A percentile compares a stretch with the other conserved stretches of the same genome.
Conservation (phyloP, 53 echinoderm and acorn worm genomes). For the Luidia sarsii region DNA sequence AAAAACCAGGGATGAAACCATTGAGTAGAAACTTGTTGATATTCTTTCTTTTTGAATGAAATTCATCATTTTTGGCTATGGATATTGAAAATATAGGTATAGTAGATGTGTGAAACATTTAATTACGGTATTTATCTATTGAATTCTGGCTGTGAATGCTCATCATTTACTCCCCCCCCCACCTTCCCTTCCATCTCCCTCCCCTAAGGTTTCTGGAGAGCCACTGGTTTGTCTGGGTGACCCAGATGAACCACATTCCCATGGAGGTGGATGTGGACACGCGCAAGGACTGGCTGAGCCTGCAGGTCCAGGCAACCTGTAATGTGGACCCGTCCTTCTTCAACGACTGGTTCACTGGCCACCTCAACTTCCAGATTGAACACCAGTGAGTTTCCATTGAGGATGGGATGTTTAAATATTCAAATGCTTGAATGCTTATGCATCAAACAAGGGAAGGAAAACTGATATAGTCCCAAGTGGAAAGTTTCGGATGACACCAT, state of each 20-base stretch:
- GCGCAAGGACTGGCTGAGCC: slow-evolving; percentile 36
- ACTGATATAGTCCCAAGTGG: too few relatives aligned
- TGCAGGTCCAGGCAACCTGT: slow-evolving; percentile 84
- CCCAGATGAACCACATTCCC: slow-evolving; percentile 96
- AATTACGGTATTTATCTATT: too few relatives aligned
- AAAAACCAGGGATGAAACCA: too few relatives aligned
- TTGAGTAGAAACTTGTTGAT: too few relatives aligned
- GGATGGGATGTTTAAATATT: too few relatives aligned
- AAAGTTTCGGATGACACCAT: too few relatives aligned
- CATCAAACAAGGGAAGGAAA: too few relatives aligned
- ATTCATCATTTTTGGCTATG: too few relatives aligned
- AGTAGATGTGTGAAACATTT: too few relatives aligned
- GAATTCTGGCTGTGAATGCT: too few relatives aligned
- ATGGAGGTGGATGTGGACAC: slow-evolving; percentile 77
- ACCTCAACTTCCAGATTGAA: slow-evolving; percentile 98
- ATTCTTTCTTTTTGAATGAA: too few relatives aligned
- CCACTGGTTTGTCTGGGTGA: slow-evolving; percentile 98
- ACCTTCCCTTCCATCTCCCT: background rate
- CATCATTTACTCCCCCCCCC: background rate
- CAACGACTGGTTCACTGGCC: slow-evolving; percentile 99
- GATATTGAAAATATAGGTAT: too few relatives aligned
- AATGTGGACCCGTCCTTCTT: slow-evolving; percentile 83
- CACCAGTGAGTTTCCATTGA: slow-evolving; percentile 99
- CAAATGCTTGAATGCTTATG: background rate
- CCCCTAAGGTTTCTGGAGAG: slow-evolving; percentile 79